Evolutionary conservation across 2,888 invertebrate species (phyloP).

Genomic region (Chelonus formosanus): DNA sequence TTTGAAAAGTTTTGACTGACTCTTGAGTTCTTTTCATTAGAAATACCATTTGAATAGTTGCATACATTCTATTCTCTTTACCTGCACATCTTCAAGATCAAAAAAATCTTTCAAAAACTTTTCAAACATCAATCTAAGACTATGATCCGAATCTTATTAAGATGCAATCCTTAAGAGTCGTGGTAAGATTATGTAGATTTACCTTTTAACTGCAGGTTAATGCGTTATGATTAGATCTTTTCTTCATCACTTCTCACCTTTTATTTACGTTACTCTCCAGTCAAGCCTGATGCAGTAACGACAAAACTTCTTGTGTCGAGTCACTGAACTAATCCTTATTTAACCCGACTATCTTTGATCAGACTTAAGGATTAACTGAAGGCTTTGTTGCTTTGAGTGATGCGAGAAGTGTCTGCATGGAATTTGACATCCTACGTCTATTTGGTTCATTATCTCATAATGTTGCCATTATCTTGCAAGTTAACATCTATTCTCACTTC

Average conservation of each 20-base stretch:
- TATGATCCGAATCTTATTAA: background rate
- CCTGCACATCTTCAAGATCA: background rate
- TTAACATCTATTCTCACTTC: too few species aligned
- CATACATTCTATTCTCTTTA: slow-evolving; percentile 1
- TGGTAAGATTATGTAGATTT: slow-evolving; percentile 24
- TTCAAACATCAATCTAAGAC: background rate
- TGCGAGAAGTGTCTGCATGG: background rate
- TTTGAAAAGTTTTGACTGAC: background rate
- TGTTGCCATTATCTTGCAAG: too few species aligned
- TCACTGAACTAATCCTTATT: slow-evolving; percentile 59
- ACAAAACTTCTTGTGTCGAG: slow-evolving; percentile 45
- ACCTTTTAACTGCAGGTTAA: slow-evolving; percentile 55
- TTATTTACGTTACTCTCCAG: slow-evolving; percentile 11
- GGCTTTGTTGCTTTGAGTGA: slow-evolving; percentile 31
- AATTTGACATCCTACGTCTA: background rate
- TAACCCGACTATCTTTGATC: slow-evolving; percentile 58
- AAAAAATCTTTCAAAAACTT: background rate
- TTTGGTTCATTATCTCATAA: background rate
- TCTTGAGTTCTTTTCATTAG: background rate
- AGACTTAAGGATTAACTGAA: slow-evolving; percentile 54
- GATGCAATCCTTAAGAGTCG: slow-evolving; percentile 19
- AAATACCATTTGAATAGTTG: slow-evolving; percentile 4
- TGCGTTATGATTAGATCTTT: slow-evolving; percentile 49
- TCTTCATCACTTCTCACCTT: slow-evolving; percentile 19
- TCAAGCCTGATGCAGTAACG: slow-evolving; percentile 6